These are phyloP conservation scores for Dicentrarchus labrax DNA, from an alignment of 2,113 vertebrate genomes.

Conservation along the genomic window DNA sequence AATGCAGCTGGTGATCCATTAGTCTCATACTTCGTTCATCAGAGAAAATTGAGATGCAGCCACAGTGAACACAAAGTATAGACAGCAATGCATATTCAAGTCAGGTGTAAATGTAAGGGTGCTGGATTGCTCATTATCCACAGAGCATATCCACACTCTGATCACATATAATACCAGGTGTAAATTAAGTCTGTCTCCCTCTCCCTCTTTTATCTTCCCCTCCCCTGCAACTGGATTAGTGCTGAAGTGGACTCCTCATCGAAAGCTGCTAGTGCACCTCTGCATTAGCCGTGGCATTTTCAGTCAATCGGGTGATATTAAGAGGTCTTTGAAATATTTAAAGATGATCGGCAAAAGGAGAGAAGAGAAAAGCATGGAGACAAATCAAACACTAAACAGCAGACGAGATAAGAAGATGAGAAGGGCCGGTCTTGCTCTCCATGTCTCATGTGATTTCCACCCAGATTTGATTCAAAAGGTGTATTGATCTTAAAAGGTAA, in stretches of 20 bases:
- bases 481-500: conserved; percentile 50
- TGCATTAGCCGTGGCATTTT: conserved; percentile 38
- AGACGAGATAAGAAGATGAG: conserved; percentile 36
- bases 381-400: conserved; percentile 43
- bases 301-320: conserved; percentile 30
- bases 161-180: conserved; percentile 57
- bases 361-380: not conserved
- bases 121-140: conserved; percentile 24
- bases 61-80: not conserved
- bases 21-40: not conserved
- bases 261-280: conserved; percentile 37
- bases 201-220: conserved; percentile 2
- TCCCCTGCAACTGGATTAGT: conserved; percentile 59
- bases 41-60: not conserved
- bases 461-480: conserved; percentile 46
- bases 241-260: conserved; percentile 55
- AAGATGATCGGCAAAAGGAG: conserved; percentile 22
- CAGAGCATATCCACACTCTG: conserved; percentile 18
- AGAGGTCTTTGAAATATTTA: conserved; percentile 53
- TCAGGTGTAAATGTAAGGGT: conserved; percentile 7
- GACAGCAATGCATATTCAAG: conserved; percentile 19
- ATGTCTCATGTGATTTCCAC: conserved; percentile 6
- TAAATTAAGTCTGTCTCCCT: conserved; percentile 36
- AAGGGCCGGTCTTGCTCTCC: conserved; percentile 4
- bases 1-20: not conserved